Base-by-base conservation (phyloP, 1,140 invertebrate species). In the Zaprionus kolodkinae region DNA sequence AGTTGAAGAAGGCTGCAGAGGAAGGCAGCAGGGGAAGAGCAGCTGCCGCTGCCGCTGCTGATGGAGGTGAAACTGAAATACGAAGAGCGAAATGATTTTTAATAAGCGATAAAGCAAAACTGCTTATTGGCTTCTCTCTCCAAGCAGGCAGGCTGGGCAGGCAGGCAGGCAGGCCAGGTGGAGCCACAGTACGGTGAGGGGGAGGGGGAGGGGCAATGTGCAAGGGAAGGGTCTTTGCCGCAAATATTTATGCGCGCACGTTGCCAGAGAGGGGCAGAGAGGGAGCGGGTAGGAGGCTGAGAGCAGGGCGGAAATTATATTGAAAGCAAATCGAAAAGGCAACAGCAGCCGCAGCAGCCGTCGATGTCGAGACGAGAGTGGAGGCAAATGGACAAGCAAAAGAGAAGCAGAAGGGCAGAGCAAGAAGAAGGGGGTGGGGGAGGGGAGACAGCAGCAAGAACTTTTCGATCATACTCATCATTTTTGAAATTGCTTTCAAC, bases 401-500 rank as follows among this genome's bases (percentile, higher is more conserved):
- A 11, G 21, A 54, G 25, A 3, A 6, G 64, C 12, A 54, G 25
- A 3, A 6, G 64, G 50, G 50, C 72, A 35, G 50, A 38, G 57
- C 61, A 73, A 4, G 6, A 33, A 11, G 36, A 30, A 21, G 10
- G 11, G 0, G 4, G 5, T n/a, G 11, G 21, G 4, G 4, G 6
- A 54, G 40, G 56, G 72, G 33, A 50, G 45, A 52, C 48, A 68
- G 11, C 61, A 50, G 11, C 21, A 50, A 76, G 76, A 81, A 89
- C 78, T 79, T 74, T 85, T 91, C 85, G 85, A 90, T 91, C 90
- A 91, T 91, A 91, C 90, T 91, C 90, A 91, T 91, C 91, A 92
- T 92, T 92, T 91, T 91, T 92, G 81, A 92, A 92, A 92, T 92
- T 92, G 91, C 91, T 92, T 92, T 92, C 91, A 92, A 92, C 91